Evolutionary conservation across 2,113 vertebrate genomes (phyloP).

Genomic region (Coreoperca whiteheadi): DNA sequence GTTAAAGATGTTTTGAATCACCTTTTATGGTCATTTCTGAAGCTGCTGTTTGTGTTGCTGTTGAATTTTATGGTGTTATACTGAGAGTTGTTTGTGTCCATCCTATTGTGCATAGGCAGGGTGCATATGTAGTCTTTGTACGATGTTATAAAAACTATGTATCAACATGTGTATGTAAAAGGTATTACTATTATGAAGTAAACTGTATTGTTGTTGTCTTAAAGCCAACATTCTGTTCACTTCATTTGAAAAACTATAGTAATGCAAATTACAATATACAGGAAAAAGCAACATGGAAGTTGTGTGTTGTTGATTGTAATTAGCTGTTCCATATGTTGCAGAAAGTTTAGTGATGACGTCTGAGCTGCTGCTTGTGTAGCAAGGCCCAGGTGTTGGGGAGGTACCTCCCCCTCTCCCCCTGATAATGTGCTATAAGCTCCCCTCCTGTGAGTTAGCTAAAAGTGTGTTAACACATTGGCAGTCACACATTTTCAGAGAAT

Average conservation of each 20-base stretch:
- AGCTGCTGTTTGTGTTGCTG: not conserved
- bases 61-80: not conserved
- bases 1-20: not conserved
- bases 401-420: not conserved
- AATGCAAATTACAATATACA: not conserved
- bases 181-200: not conserved
- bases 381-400: conserved; percentile 29
- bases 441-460: conserved; percentile 28
- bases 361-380: not conserved
- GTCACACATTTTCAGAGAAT: conserved; percentile 4
- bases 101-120: not conserved
- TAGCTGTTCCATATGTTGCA: not conserved
- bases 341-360: not conserved
- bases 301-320: not conserved
- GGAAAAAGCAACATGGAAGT: not conserved
- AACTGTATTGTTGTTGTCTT: not conserved
- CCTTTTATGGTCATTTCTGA: not conserved
- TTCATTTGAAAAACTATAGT: not conserved
- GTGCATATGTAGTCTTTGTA: not conserved
- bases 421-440: conserved; percentile 15
- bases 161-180: not conserved
- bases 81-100: not conserved
- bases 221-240: not conserved
- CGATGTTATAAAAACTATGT: not conserved
- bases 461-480: conserved; percentile 34